Evolutionary conservation across 1,140 invertebrate genomes (phyloP).

Genomic region (Chrysomallon squamiferum): DNA sequence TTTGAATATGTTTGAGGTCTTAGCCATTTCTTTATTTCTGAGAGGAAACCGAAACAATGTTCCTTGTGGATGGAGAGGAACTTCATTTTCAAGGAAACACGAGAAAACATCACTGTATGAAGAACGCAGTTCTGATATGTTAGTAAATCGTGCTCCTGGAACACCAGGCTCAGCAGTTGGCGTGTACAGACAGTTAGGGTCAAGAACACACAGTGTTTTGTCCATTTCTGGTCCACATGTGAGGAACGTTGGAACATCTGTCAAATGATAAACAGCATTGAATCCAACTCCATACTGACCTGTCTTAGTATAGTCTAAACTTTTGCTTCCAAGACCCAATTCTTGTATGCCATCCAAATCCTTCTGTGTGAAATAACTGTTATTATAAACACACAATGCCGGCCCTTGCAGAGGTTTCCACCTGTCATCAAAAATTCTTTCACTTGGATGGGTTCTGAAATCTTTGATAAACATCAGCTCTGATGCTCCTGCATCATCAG

Average conservation of each 20-base stretch:
- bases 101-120: conserved; percentile 36
- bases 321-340: conserved; percentile 51
- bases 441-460: conserved; percentile 25
- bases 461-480: conserved; percentile 55
- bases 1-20: conserved; percentile 29
- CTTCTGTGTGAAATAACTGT: conserved; percentile 46
- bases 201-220: conserved; percentile 51
- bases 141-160: conserved; percentile 46
- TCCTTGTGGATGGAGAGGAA: conserved; percentile 21
- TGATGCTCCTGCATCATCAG: conserved; percentile 58
- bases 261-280: conserved; percentile 59
- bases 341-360: conserved; percentile 55
- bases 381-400: conserved; percentile 54
- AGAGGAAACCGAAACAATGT: conserved; percentile 50
- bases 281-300: conserved; percentile 60
- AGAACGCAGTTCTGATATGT: conserved; percentile 19
- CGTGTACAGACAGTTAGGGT: conserved; percentile 52
- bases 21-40: conserved; percentile 33
- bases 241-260: conserved; percentile 55
- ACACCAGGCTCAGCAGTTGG: conserved; percentile 27
- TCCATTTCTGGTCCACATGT: conserved; percentile 31
- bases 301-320: conserved; percentile 41
- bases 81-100: conserved; percentile 33
- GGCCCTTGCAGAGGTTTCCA: conserved; percentile 49
- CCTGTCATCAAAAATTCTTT: conserved; percentile 30